Evolutionary conservation across 2,797 vertebrate genomes (phyloP).

Genomic region (Cryptoblepharus egeriae): DNA sequence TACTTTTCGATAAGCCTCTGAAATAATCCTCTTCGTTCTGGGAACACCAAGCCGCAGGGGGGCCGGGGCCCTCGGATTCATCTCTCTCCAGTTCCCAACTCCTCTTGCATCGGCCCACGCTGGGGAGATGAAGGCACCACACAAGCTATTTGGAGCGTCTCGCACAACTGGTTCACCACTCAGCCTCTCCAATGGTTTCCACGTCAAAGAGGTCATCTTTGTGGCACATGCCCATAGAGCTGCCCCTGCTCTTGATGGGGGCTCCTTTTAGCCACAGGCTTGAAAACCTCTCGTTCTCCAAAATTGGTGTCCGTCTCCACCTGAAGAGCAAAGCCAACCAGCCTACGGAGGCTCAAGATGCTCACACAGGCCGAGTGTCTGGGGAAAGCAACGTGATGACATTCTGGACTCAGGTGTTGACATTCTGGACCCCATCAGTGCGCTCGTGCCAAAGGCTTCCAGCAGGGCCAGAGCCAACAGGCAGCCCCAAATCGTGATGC

Average conservation of each 20-base stretch:
- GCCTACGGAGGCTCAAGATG: conserved; percentile 38
- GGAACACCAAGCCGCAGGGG: conserved; percentile 50
- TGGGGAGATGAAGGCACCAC: conserved; percentile 45
- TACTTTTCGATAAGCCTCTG: conserved; percentile 72
- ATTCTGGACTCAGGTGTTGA: conserved; percentile 67
- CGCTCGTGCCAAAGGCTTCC: conserved; percentile 67
- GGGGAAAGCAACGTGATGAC: conserved; percentile 68
- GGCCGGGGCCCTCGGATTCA: conserved; percentile 40
- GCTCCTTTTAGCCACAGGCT: conserved; percentile 75
- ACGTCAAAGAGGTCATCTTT: conserved; percentile 73
- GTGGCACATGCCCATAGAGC: conserved; percentile 67
- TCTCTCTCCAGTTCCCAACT: accelerated
- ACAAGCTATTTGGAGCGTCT: conserved; percentile 61
- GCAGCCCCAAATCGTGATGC: conserved; percentile 65
- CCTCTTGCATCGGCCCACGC: conserved; percentile 17
- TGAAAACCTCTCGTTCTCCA: conserved; percentile 74
- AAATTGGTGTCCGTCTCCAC: conserved; percentile 65
- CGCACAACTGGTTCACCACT: conserved; percentile 25
- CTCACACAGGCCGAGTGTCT: conserved; percentile 57
- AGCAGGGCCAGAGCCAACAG: conserved; percentile 65
- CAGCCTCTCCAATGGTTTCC: not conserved
- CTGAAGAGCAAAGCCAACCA: conserved; percentile 62
- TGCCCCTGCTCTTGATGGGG: conserved; percentile 62
- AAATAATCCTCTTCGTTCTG: conserved; percentile 47
- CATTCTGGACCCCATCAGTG: conserved; percentile 55